Percentiles rank a stretch among this genome's conserved stretches.
Conservation (phyloP, 2,797 vertebrate genomes). For the Cossypha polioptera region DNA sequence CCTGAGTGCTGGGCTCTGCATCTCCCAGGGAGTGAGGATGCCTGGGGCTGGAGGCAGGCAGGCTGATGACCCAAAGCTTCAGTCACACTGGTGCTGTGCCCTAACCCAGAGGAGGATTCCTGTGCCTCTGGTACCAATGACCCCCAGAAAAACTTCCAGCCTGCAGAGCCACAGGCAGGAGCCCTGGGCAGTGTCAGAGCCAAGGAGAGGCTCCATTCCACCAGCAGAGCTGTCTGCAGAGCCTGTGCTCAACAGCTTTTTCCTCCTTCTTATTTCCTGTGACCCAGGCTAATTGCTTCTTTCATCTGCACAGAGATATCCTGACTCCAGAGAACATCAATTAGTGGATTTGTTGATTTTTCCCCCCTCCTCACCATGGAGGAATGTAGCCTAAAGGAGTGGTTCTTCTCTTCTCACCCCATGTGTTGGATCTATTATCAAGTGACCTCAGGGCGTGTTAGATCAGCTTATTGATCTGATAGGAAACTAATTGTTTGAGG, state of each 20-base stretch:
- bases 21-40: background rate
- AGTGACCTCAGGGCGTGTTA: background rate
- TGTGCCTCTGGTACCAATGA: background rate
- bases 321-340: background rate
- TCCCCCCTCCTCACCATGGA: fast-evolving
- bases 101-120: background rate
- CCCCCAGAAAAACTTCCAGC: background rate
- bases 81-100: background rate
- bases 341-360: background rate
- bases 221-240: background rate
- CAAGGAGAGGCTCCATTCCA: background rate
- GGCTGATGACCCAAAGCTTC: background rate
- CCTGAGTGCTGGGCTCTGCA: background rate
- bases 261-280: conserved; percentile 1
- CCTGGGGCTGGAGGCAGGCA: background rate
- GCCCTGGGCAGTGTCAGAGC: background rate
- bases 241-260: background rate
- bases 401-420: background rate
- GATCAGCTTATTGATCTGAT: background rate
- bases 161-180: background rate
- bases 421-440: background rate
- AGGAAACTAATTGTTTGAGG: background rate
- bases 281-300: conserved; percentile 21
- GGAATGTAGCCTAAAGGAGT: background rate
- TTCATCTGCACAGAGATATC: background rate